phyloP scores from a whole-genome alignment of 2,113 vertebrate species.

The Murina feae region DNA sequence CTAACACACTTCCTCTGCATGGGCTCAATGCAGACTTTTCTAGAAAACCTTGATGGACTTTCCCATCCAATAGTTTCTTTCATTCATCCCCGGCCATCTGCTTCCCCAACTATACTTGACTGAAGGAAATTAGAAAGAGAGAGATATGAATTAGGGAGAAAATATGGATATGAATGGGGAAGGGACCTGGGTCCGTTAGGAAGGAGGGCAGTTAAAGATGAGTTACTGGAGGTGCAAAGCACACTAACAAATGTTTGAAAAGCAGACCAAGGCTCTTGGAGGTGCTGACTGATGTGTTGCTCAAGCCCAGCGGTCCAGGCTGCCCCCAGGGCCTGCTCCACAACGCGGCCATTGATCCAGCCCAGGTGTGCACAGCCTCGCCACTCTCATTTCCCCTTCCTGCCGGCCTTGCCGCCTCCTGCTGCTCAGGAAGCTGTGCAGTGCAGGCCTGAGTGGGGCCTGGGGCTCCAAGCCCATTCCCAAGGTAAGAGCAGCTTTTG shows the following conservation, averaged over 20 bases:
- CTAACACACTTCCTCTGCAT: not conserved
- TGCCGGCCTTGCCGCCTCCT: not conserved
- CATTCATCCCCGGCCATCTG: not conserved
- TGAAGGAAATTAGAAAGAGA: not conserved
- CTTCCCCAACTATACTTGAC: not conserved
- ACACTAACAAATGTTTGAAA: not conserved
- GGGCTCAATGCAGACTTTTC: not conserved
- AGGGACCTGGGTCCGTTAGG: not conserved
- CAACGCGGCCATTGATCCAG: slow-evolving; percentile 48
- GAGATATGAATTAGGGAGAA: not conserved
- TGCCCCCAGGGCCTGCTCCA: not conserved
- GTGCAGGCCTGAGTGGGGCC: not conserved
- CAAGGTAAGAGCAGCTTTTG: not conserved
- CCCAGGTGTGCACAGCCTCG: slow-evolving; percentile 6
- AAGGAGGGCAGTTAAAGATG: not conserved
- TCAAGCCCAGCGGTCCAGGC: not conserved
- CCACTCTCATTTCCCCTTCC: slow-evolving; percentile 6
- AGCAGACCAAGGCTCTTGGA: not conserved
- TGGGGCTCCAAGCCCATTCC: not conserved
- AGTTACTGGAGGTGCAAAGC: not conserved
- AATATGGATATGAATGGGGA: not conserved
- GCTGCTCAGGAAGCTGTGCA: slow-evolving; percentile 5
- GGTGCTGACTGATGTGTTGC: not conserved
- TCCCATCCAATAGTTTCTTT: not conserved
- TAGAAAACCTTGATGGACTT: not conserved